These are phyloP conservation scores for Pseudotriccus pelzelni DNA, from an alignment of 2,797 vertebrate genomes.

Conservation along the genomic window DNA sequence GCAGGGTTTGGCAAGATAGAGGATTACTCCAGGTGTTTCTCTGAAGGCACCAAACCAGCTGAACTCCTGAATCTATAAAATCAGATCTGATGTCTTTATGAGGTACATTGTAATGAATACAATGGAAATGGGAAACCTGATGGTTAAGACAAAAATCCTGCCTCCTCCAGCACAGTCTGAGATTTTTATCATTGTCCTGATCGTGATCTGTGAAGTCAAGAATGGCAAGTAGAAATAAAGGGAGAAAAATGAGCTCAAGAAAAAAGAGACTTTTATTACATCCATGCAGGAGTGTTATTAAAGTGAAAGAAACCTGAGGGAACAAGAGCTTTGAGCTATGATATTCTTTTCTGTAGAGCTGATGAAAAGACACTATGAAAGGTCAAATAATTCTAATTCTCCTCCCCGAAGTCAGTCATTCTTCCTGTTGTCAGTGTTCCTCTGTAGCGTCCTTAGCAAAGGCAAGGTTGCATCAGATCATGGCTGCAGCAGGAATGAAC, in stretches of 20 bases:
- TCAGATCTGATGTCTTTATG: background rate
- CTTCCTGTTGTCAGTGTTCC: background rate
- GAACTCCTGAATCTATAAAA: background rate
- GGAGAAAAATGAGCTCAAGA: background rate
- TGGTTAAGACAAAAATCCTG: background rate
- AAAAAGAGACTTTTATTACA: slow-evolving; percentile 27
- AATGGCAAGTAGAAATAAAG: slow-evolving; percentile 21
- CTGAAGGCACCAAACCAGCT: background rate
- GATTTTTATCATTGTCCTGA: slow-evolving; percentile 2
- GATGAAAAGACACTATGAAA: slow-evolving; percentile 52
- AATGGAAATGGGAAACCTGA: background rate
- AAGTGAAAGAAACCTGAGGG: slow-evolving; percentile 44
- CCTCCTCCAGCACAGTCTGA: background rate
- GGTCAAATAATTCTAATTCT: slow-evolving; percentile 46
- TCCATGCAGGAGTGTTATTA: slow-evolving; percentile 29
- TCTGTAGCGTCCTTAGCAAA: background rate
- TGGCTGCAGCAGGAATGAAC: background rate
- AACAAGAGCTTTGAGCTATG: slow-evolving; percentile 27
- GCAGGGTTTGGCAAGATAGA: background rate
- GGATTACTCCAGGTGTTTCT: background rate
- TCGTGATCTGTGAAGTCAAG: background rate
- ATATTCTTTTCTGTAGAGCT: slow-evolving; percentile 30
- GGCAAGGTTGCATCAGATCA: background rate
- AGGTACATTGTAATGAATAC: background rate
- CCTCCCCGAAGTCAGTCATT: slow-evolving; percentile 1